These are phyloP conservation scores for Erynnis tages DNA, from an alignment of 2,888 invertebrate species.

Conservation along the genomic window DNA sequence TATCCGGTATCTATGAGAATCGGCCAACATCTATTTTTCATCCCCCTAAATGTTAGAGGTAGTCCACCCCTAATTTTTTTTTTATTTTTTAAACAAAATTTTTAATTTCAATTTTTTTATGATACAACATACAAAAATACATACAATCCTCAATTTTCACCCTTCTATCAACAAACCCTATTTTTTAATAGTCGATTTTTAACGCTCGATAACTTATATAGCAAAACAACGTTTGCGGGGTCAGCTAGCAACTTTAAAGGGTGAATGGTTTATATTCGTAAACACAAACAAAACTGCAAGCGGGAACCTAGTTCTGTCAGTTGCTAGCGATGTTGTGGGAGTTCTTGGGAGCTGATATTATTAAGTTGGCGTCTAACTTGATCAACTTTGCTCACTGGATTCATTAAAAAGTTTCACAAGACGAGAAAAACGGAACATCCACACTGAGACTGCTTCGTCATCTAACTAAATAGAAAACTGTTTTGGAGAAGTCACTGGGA, in stretches of 20 bases:
- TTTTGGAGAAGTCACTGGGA: neutral
- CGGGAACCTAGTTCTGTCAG: neutral
- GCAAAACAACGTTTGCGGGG: neutral
- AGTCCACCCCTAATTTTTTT: too few relatives aligned
- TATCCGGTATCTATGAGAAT: too few relatives aligned
- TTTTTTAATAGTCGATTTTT: too few relatives aligned
- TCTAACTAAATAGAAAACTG: constrained; percentile 8
- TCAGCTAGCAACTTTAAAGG: neutral
- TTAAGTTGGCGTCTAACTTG: constrained; percentile 14
- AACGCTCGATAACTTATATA: neutral
- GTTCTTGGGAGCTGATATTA: neutral
- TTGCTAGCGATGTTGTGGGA: neutral
- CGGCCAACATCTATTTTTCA: too few relatives aligned
- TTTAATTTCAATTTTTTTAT: too few relatives aligned
- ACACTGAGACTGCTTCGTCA: constrained; percentile 3
- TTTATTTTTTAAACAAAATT: too few relatives aligned
- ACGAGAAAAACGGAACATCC: constrained; percentile 10
- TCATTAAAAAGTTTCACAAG: constrained; percentile 21
- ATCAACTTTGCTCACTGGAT: constrained; percentile 16
- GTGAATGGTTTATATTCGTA: neutral
- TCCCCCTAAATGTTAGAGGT: too few relatives aligned
- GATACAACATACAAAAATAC: too few relatives aligned
- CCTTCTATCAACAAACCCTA: too few relatives aligned
- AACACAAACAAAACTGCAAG: neutral
- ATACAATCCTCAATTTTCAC: too few relatives aligned